Evolutionary conservation across 2,888 invertebrate species (phyloP).

Genomic region (Cephus spinipes): DNA sequence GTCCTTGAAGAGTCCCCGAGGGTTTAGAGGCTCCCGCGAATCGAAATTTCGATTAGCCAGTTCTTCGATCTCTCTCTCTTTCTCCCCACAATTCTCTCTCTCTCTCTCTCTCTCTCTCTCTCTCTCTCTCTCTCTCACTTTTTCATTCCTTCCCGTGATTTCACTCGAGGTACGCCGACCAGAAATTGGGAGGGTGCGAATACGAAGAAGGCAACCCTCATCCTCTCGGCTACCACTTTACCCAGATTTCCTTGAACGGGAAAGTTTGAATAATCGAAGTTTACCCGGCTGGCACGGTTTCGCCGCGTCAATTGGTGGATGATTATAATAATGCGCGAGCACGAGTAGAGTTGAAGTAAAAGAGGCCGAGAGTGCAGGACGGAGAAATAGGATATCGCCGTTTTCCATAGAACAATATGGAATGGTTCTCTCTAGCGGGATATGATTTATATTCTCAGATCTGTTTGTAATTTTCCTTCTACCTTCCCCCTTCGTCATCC

Average conservation of each 20-base stretch:
- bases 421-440: neutral
- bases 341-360: neutral
- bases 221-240: neutral
- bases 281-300: neutral
- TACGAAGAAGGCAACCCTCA: neutral
- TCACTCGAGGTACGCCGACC: too few relatives aligned
- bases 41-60: neutral
- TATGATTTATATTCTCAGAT: neutral
- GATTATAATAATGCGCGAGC: neutral
- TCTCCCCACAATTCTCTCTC: neutral
- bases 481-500: neutral
- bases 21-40: too few relatives aligned
- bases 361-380: neutral
- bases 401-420: neutral
- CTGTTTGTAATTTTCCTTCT: neutral
- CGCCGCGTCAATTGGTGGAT: conserved; percentile 1
- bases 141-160: neutral
- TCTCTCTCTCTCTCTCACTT: conserved; percentile 1
- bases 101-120: neutral
- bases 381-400: too few relatives aligned
- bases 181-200: too few relatives aligned
- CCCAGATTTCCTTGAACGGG: neutral
- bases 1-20: too few relatives aligned
- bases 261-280: conserved; percentile 8
- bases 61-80: neutral